Evolutionary conservation across 2,113 vertebrate species (phyloP).

Genomic region (Xiphorhynchus elegans): DNA sequence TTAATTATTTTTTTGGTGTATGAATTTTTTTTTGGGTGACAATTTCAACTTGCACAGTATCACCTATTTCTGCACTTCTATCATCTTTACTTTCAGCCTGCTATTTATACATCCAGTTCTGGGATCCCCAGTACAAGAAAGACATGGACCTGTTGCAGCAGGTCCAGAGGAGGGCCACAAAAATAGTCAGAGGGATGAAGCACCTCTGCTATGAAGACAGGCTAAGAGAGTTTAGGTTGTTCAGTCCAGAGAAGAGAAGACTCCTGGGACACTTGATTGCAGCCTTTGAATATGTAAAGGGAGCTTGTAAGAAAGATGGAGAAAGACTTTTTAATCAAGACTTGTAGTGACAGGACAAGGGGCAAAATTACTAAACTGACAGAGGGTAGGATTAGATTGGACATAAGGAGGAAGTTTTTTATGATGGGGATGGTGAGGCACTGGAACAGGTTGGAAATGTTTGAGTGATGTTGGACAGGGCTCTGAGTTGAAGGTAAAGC

Average conservation of each 20-base stretch:
- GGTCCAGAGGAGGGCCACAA: background rate
- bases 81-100: background rate
- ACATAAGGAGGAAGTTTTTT: background rate
- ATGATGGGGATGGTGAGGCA: background rate
- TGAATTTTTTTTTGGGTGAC: background rate
- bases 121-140: background rate
- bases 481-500: background rate
- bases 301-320: background rate
- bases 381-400: background rate
- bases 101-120: background rate
- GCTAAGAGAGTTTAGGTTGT: background rate
- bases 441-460: background rate
- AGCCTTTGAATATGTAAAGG: background rate
- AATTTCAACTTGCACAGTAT: background rate
- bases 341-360: background rate
- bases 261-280: background rate
- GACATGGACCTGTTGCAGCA: background rate
- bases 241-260: background rate
- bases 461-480: background rate
- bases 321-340: background rate
- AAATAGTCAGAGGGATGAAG: background rate
- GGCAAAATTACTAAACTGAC: background rate
- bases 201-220: background rate
- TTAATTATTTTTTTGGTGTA: background rate
- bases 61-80: background rate